Percentiles rank a stretch among this genome's conserved stretches.
Evolutionary conservation across 2,113 vertebrate species (phyloP).

Genomic region (Dicentrarchus labrax): DNA sequence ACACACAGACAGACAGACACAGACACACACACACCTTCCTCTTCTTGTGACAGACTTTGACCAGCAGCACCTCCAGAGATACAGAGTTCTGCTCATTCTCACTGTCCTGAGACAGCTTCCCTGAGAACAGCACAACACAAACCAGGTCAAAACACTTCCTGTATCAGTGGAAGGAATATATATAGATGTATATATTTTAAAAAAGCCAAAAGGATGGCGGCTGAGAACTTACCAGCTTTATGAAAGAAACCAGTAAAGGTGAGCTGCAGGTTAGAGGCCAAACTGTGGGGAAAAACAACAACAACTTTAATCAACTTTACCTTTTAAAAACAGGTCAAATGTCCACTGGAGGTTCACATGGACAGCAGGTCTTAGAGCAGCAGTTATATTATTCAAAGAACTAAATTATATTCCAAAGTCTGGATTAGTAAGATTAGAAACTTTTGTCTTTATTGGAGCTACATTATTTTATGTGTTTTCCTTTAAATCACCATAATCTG

Average conservation of each 20-base stretch:
- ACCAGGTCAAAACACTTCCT: neutral
- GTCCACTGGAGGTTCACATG: neutral
- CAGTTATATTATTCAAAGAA: no score
- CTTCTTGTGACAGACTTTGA: constrained; percentile 99
- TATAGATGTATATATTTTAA: neutral
- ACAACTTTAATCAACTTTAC: no score
- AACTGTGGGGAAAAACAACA: constrained; percentile 77
- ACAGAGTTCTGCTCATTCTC: constrained; percentile 99
- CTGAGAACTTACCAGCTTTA: constrained; percentile 88
- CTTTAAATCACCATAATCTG: no score
- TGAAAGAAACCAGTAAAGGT: constrained; percentile 99
- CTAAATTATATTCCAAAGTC: no score
- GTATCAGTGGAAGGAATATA: neutral
- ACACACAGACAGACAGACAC: constrained; percentile 86
- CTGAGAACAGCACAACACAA: constrained; percentile 74
- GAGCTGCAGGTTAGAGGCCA: constrained; percentile 96
- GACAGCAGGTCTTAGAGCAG: no score
- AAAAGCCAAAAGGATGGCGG: neutral
- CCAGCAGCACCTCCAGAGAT: constrained; percentile 96
- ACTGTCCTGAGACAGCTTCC: constrained; percentile 95
- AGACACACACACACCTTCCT: constrained; percentile 96
- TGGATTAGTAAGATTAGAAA: no score
- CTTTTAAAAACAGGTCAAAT: no score
- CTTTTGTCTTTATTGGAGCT: no score
- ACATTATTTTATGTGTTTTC: no score